Conservation (phyloP, 2,113 vertebrate genomes). For the Loxodonta africana region DNA sequence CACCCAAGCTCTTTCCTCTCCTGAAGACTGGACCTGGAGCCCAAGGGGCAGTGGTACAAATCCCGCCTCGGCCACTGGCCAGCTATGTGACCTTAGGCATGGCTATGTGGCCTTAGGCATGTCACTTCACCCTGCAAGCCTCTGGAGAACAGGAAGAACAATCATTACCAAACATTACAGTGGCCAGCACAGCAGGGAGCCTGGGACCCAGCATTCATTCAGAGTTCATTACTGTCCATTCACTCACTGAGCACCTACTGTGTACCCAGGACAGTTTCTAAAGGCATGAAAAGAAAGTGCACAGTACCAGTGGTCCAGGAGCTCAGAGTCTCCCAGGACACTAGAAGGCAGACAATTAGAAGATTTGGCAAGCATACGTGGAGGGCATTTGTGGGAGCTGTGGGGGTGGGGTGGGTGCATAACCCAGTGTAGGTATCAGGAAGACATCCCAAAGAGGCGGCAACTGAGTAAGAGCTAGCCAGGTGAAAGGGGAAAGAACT, state of each 20-base stretch:
- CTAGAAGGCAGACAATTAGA: neutral
- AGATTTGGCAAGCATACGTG: neutral
- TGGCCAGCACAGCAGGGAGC: neutral
- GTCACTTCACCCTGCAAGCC: neutral
- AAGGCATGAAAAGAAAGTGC: neutral
- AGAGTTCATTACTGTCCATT: neutral
- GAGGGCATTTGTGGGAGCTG: neutral
- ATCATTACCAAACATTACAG: neutral
- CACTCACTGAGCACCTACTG: neutral
- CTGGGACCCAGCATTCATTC: neutral
- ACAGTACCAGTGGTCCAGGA: neutral
- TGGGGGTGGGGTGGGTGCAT: neutral
- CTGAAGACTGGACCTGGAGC: neutral
- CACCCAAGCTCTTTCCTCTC: neutral
- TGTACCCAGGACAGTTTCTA: neutral
- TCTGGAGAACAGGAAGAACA: neutral
- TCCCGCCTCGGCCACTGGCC: neutral
- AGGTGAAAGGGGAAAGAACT: neutral
- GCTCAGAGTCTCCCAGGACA: neutral
- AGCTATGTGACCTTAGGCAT: neutral
- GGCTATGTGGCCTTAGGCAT: neutral
- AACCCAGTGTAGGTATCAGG: neutral
- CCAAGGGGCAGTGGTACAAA: neutral
- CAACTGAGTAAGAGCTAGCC: neutral
- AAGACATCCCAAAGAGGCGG: neutral